These are phyloP conservation scores for Julus scandinavius DNA, from an alignment of 2,888 invertebrate genomes.

Conservation along the genomic window DNA sequence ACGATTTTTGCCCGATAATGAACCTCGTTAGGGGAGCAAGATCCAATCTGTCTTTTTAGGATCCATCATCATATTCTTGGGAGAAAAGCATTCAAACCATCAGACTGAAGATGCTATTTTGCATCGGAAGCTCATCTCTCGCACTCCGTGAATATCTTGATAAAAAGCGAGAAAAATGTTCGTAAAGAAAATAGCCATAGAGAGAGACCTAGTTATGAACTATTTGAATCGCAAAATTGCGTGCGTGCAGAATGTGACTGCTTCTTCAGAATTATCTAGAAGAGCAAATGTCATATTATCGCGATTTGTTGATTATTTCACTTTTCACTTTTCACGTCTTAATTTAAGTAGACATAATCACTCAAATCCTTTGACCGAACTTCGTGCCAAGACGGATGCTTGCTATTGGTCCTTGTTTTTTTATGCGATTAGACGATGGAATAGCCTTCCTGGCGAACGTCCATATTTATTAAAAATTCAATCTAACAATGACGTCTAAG, in stretches of 20 bases:
- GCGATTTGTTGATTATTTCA: neutral
- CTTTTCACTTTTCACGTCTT: neutral
- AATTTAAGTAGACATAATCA: neutral
- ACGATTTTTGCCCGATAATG: conserved; percentile 1
- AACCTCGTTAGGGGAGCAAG: conserved; percentile 29
- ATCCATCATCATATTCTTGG: neutral
- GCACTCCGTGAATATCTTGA: neutral
- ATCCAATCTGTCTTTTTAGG: conserved; percentile 30
- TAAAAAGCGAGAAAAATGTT: neutral
- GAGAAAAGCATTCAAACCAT: neutral
- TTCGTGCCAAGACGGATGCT: too few relatives aligned
- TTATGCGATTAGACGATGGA: too few relatives aligned
- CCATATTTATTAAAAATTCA: too few relatives aligned
- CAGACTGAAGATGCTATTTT: conserved; percentile 14
- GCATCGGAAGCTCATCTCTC: neutral
- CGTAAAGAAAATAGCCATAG: neutral
- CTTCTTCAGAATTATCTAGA: neutral
- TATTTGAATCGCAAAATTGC: neutral
- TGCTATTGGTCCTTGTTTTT: too few relatives aligned
- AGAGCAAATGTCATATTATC: neutral
- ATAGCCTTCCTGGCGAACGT: too few relatives aligned
- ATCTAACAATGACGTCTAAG: too few relatives aligned
- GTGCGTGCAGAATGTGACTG: neutral
- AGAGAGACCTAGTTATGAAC: neutral
- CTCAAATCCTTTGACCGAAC: too few relatives aligned